Evolutionary conservation across 2,888 invertebrate genomes (phyloP), one percentile per base, ranked within the genome.

Genomic region (Noctua pronuba): DNA sequence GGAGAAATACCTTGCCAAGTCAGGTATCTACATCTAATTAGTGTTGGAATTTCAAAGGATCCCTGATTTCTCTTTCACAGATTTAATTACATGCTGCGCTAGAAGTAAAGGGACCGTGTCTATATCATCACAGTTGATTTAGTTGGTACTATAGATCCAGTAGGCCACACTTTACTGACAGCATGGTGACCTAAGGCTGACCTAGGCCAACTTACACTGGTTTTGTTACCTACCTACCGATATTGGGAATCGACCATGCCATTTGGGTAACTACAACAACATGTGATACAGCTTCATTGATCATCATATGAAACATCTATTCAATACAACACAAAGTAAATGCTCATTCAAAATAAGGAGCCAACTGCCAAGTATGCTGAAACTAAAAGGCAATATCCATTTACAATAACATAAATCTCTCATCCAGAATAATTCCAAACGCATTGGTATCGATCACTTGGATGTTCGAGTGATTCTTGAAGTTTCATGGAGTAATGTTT

Each of bases 341-440:
- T 10, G 35, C 16, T 11, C 4, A 31, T 38, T 76, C 8, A 52
- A 73, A 31, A 24, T 49, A 55, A 38, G n/a, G 18, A 64, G 38
- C 11, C 35, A 68, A n/a, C 18, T 35, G 62, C 72, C 72, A 52
- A 52, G 46, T 16, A 52, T n/a, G n/a, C 58, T 44, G 31, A 55
- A 18, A 49, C 31, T 81, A 64, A 71, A 72, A 62, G 24, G 52
- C n/a, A 67, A 72, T 58, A 58, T 55, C 41, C n/a, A 66, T 69
- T 69, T 58, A 62, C 44, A 52, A 58, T 52, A 58, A 28, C 77
- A 71, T 83, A 77, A 73, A 83, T 83, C 66, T 28, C 62, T 86
- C 83, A 46, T 24, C 31, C 38, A 31, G 52, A 70, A 76, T 70
- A 38, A 67, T 86, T 83, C 67, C 1, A 62, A 73, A 52, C 5